Conservation (phyloP, 2,888 invertebrate species). For the Spodoptera picta region DNA sequence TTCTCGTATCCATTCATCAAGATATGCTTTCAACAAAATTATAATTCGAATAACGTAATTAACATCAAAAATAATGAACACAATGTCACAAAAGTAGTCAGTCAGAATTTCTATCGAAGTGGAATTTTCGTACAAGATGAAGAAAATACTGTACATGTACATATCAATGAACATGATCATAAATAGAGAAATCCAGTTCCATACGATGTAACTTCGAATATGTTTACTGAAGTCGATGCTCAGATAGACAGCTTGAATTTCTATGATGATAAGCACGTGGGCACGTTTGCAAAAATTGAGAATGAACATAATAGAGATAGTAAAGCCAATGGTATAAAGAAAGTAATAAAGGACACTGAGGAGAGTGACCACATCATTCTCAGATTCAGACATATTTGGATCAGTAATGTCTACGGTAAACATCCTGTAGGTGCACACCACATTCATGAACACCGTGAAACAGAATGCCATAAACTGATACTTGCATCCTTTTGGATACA, state of each 20-base stretch:
- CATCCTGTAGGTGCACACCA: not conserved
- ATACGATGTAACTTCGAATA: not conserved
- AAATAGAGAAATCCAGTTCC: slow-evolving; percentile 14
- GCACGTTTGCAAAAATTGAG: slow-evolving; percentile 4
- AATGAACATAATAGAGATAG: slow-evolving; percentile 11
- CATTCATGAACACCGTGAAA: not conserved
- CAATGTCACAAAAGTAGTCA: not conserved
- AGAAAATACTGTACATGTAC: too few species aligned
- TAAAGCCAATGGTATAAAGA: not conserved
- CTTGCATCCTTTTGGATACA: slow-evolving; percentile 9
- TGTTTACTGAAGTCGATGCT: slow-evolving; percentile 1
- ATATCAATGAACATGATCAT: not conserved
- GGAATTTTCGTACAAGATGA: too few species aligned
- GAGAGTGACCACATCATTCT: not conserved
- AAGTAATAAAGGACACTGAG: not conserved
- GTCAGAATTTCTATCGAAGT: too few species aligned
- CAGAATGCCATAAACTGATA: slow-evolving; percentile 4
- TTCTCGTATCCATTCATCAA: slow-evolving; percentile 14
- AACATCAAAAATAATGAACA: not conserved
- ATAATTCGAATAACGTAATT: slow-evolving; percentile 10
- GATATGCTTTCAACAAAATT: slow-evolving; percentile 7
- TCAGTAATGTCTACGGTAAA: not conserved
- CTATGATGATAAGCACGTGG: slow-evolving; percentile 7
- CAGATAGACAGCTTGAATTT: slow-evolving; percentile 8
- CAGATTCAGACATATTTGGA: not conserved